phyloP scores from a whole-genome alignment of 2,113 vertebrate genomes.

The Brachyistius frenatus region DNA sequence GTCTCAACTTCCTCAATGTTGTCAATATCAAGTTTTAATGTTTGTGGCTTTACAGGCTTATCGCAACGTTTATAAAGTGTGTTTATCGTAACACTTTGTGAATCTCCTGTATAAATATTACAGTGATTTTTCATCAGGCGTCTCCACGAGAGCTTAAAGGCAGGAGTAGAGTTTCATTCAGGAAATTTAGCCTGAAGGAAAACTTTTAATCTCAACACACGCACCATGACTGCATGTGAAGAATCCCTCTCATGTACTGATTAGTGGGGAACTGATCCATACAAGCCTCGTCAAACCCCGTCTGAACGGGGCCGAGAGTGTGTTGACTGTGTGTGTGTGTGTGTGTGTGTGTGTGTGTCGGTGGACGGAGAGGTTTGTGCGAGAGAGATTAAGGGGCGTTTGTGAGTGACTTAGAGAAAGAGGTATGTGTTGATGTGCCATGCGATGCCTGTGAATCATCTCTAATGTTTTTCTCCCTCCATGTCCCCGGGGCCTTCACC shows the following conservation, averaged over 20 bases:
- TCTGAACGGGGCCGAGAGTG: background rate
- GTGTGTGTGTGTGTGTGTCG: slow-evolving; percentile 22
- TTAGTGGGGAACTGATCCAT: slow-evolving; percentile 62
- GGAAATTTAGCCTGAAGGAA: slow-evolving; percentile 35
- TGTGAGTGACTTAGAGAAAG: slow-evolving; percentile 70
- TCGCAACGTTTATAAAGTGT: too few species aligned
- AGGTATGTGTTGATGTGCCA: slow-evolving; percentile 81
- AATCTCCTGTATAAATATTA: background rate
- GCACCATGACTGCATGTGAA: slow-evolving; percentile 47
- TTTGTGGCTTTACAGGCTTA: too few species aligned
- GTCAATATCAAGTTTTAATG: too few species aligned
- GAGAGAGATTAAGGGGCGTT: slow-evolving; percentile 63
- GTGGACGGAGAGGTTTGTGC: slow-evolving; percentile 34
- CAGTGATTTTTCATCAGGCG: background rate
- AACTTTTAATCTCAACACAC: slow-evolving; percentile 43
- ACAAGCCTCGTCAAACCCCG: slow-evolving; percentile 51
- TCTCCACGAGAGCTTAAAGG: slow-evolving; percentile 3
- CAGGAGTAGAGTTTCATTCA: slow-evolving; percentile 34
- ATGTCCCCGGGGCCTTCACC: slow-evolving; percentile 68
- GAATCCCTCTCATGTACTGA: slow-evolving; percentile 68
- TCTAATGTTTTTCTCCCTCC: slow-evolving; percentile 83
- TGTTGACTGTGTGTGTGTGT: slow-evolving; percentile 18
- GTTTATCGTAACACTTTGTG: too few species aligned
- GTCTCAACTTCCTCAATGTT: background rate
- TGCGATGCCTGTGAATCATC: slow-evolving; percentile 77